Evolutionary conservation across 2,888 invertebrate genomes (phyloP).

Genomic region (Macrosiphum euphorbiae): DNA sequence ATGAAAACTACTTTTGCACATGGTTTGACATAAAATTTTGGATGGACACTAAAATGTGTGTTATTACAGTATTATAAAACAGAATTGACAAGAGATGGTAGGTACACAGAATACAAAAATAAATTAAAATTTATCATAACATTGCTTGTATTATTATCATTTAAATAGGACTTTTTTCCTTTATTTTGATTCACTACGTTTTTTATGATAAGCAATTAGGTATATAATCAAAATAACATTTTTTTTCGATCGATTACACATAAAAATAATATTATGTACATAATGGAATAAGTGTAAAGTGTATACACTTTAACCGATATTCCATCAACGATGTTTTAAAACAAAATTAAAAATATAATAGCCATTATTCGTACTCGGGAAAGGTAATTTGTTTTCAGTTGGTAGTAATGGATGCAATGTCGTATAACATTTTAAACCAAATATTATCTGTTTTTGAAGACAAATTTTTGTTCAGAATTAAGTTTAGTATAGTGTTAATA

Average conservation of each 20-base stretch:
- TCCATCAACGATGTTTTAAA: neutral
- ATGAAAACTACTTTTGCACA: neutral
- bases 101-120: neutral
- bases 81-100: neutral
- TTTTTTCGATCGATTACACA: neutral
- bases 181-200: neutral
- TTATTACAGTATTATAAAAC: neutral
- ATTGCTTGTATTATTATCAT: neutral
- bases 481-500: constrained; percentile 7
- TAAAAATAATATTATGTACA: neutral
- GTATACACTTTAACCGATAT: neutral
- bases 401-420: neutral
- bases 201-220: neutral
- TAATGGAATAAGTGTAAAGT: neutral
- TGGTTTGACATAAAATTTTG: neutral
- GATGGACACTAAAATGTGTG: neutral
- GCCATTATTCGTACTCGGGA: neutral
- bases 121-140: neutral
- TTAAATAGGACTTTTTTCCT: neutral
- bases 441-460: neutral
- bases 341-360: neutral
- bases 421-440: neutral
- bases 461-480: neutral
- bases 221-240: neutral
- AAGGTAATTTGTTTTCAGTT: neutral